Conservation (phyloP, 2,113 vertebrate genomes). For the Lates calcarifer region DNA sequence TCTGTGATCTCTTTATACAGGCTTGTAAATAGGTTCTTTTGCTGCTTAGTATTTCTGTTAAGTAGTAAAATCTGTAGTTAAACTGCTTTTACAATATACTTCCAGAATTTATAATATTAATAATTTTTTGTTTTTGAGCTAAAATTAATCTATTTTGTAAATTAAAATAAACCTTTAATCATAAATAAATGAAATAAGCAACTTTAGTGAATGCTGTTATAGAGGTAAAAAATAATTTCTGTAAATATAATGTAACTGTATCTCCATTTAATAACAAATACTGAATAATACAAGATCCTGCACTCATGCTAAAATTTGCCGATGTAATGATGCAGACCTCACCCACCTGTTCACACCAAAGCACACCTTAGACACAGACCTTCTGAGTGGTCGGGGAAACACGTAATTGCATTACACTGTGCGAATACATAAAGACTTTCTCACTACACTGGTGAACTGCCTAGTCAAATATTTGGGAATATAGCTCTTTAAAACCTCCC, state of each 20-base stretch:
- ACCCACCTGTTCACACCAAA: neutral
- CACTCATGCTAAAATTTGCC: neutral
- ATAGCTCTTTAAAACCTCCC: neutral
- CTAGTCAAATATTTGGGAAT: neutral
- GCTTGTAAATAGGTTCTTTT: conserved; percentile 43
- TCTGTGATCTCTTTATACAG: conserved; percentile 35
- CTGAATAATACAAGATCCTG: neutral
- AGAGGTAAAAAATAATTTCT: neutral
- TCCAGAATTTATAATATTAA: neutral
- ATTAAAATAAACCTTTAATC: too few species aligned
- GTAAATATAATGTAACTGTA: neutral
- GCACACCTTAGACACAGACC: neutral
- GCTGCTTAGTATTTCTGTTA: neutral
- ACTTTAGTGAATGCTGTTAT: neutral
- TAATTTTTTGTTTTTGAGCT: neutral
- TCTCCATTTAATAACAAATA: neutral
- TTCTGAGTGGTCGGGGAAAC: neutral
- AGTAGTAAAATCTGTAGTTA: neutral
- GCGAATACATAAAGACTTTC: neutral
- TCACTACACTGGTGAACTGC: neutral
- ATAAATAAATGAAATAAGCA: too few species aligned
- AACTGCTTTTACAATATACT: neutral
- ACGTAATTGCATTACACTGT: neutral
- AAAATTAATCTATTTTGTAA: neutral
- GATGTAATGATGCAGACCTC: neutral